Percentiles rank a stretch among this genome's conserved stretches.
Evolutionary conservation across 2,797 vertebrate genomes (phyloP).

Genomic region (Coccyzus lansbergi): DNA sequence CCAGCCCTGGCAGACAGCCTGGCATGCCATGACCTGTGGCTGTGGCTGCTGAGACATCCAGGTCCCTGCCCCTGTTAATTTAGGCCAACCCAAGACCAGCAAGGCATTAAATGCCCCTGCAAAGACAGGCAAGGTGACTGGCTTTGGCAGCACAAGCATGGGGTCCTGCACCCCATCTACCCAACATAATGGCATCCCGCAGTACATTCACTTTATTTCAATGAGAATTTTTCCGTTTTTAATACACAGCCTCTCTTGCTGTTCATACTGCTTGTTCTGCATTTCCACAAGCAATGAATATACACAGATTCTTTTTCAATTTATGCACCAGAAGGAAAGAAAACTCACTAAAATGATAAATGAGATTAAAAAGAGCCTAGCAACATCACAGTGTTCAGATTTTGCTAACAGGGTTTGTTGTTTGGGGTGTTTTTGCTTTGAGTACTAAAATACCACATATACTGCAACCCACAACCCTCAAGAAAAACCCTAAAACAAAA

Average conservation of each 20-base stretch:
- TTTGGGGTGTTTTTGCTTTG: neutral
- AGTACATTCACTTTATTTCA: neutral
- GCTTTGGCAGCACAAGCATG: rapidly evolving
- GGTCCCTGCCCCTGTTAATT: rapidly evolving
- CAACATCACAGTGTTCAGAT: neutral
- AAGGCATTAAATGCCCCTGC: neutral
- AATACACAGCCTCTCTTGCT: neutral
- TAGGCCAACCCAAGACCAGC: rapidly evolving
- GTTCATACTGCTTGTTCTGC: neutral
- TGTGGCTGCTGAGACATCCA: neutral
- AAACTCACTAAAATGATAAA: neutral
- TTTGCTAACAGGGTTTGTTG: neutral
- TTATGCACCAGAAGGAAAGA: neutral
- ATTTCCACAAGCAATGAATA: neutral
- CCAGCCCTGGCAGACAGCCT: neutral
- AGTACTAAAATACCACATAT: neutral
- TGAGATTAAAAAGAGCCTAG: neutral
- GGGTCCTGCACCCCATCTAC: neutral
- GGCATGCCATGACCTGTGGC: neutral
- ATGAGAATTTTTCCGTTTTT: neutral
- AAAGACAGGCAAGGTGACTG: rapidly evolving
- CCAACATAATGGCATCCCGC: neutral
- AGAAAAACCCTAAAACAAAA: neutral
- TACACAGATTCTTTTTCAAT: neutral
- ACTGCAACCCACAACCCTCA: neutral